Evolutionary conservation across 2,113 vertebrate species (phyloP), one percentile per base, ranked within the genome.

Genomic region (Xenus cinereus): DNA sequence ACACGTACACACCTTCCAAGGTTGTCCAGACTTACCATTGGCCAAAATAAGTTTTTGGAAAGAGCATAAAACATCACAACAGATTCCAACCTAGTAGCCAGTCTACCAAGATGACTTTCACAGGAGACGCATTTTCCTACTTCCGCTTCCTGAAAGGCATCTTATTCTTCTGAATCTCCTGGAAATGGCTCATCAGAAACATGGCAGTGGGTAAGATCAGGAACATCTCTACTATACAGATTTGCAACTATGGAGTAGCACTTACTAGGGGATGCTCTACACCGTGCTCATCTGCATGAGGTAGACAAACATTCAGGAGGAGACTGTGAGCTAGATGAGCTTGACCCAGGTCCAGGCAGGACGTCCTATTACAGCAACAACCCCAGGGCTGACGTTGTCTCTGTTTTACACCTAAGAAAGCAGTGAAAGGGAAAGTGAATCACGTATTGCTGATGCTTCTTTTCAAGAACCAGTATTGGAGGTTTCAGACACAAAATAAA

Each of bases 261-360:
- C 10, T 82, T 79, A n/a, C 32, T 23, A 54, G 62, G 48, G 24
- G 32, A 37, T 56, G 32, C 17, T 57, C 69, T 71, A 50, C n/a
- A 63, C 8, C 0, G 0, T 77, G 26, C 33, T 94, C 10, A 2
- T 66, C 64, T 87, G 46, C 37, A 71, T 0, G 0, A 54, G 21
- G 26, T 1, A 57, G 41, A n/a, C 19, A 84, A 59, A 37, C 14
- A 54, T 81, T 87, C 51, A 87, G 69, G 41, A 90, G 53, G 27
- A 71, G 7, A 43, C 11, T 2, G 54, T 2, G 54, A 82, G 23
- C 46, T 82, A 27, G 27, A 75, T 33, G 26, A 87, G 9, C 4
- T 73, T 69, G 7, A 77, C 30, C 16, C 77, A 66, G 69, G 48
- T 90, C 48, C 63, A 92, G 7, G 23, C 54, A 74, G 50, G 10